Evolutionary conservation across 2,888 invertebrate genomes (phyloP).

Genomic region (Thymelicus sylvestris): DNA sequence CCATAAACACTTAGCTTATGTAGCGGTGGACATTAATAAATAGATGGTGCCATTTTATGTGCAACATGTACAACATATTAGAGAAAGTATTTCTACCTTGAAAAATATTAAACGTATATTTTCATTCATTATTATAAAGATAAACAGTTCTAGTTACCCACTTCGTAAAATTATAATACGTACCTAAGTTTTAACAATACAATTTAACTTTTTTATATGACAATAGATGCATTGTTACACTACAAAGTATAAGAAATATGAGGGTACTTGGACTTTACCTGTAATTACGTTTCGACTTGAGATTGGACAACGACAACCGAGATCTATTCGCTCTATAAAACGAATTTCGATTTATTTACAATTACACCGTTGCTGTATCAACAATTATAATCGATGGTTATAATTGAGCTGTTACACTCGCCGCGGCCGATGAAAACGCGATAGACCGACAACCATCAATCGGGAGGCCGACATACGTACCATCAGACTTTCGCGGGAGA

Average conservation of each 20-base stretch:
- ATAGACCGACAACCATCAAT: slow-evolving; percentile 59
- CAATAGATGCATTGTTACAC: neutral
- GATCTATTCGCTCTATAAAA: slow-evolving; percentile 32
- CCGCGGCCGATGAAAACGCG: slow-evolving; percentile 73
- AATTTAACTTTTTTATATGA: no score
- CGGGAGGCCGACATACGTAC: slow-evolving; percentile 60
- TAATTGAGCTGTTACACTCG: slow-evolving; percentile 64
- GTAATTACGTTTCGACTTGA: slow-evolving; percentile 9
- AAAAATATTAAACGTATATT: no score
- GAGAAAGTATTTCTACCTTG: no score
- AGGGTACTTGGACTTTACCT: neutral
- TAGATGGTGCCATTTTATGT: no score
- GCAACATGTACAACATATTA: no score
- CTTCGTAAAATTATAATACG: neutral
- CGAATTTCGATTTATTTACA: slow-evolving; percentile 39
- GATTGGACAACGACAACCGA: slow-evolving; percentile 14
- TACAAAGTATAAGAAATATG: neutral
- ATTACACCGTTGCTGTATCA: slow-evolving; percentile 48
- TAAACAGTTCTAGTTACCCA: no score
- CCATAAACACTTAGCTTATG: no score
- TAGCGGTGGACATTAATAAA: no score
- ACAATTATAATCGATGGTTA: slow-evolving; percentile 59
- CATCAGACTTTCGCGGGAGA: slow-evolving; percentile 77
- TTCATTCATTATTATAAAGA: no score
- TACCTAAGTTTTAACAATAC: no score